Evolutionary conservation across 2,113 vertebrate genomes (phyloP), one percentile per base, ranked within the genome.

Genomic region (Noturus placidus): DNA sequence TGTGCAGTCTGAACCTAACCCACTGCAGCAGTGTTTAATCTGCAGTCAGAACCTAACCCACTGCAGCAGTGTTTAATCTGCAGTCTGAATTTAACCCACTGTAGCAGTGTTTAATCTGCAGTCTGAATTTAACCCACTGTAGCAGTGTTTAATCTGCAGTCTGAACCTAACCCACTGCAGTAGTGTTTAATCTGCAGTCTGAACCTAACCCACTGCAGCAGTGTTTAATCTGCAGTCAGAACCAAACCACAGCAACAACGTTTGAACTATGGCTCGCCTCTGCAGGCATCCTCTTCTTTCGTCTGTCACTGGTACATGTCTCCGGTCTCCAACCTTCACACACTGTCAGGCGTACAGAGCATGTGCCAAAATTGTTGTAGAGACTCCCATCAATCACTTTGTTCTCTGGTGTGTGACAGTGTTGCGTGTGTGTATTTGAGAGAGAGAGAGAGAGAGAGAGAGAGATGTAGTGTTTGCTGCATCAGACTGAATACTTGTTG

Each of bases 301-400:
- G 6, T 80, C 69, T 78, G 7, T 50, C 69, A 56, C 85, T 56
- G 81, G 46, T 83, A 85, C 82, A 69, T 85, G 33, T 78, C 67
- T 77, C 65, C 22, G 4, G 74, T 78, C 83, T 85, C 67, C 57
- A 63, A 63, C 63, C n/a, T 86, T 87, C 88, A 89, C 89, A 89
- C 72, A 87, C 86, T 86, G 88, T 83, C 88, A 83, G 50, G 20
- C 52, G 35, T 42, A 85, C 76, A 33, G 70, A 61, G 77, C 83
- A 63, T 74, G 38, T 85, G 30, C 76, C 33, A 83, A 25, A 59
- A 84, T 79, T 86, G 82, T 86, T 67, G 22, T 13, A 25, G 82
- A 83, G 52, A 27, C 52, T 79, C 30, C 52, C 52, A 86, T 88
- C 78, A 82, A 42, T 74, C 25, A 67, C 54, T 84, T 57, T 83